Percentiles rank a stretch among this genome's conserved stretches.
Evolutionary conservation across 37 sponge, comb jelly and placozoan genomes (phyloP).

Genomic region (Halichondria panicea): DNA sequence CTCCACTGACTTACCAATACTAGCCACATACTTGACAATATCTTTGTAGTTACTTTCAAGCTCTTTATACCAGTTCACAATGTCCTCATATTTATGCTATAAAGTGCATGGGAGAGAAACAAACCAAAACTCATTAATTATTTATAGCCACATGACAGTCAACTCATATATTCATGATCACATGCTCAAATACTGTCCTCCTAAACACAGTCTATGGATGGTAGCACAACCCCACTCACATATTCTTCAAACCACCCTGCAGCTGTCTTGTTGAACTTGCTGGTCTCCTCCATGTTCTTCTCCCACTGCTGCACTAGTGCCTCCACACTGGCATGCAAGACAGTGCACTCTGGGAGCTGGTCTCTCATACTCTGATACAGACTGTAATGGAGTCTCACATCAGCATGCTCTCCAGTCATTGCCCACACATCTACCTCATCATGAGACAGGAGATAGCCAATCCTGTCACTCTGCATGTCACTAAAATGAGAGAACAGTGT

Average conservation of each 20-base stretch:
- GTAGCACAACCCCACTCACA: constrained; percentile 23
- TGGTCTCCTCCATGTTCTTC: constrained; percentile 1
- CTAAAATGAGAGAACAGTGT: background rate
- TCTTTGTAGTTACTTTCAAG: constrained; percentile 21
- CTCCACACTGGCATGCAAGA: constrained; percentile 38
- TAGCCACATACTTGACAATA: constrained; percentile 32
- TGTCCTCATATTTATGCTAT: background rate
- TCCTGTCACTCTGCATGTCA: background rate
- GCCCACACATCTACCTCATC: constrained; percentile 52
- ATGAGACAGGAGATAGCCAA: constrained; percentile 19
- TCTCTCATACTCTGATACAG: constrained; percentile 4
- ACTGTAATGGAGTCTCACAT: constrained; percentile 16
- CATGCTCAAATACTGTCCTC: background rate
- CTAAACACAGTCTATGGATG: background rate
- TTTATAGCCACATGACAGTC: background rate
- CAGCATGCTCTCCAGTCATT: constrained; percentile 10
- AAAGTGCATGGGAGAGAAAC: background rate
- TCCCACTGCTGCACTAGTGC: constrained; percentile 33
- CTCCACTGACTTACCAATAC: constrained; percentile 58
- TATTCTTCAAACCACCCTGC: constrained; percentile 62
- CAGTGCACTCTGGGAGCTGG: constrained; percentile 19
- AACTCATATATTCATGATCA: background rate
- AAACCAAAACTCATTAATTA: background rate
- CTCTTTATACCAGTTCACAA: constrained; percentile 39
- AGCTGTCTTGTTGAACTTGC: background rate